Conservation (phyloP, 2,888 invertebrate genomes). For the Rugalucina vietnamica region DNA sequence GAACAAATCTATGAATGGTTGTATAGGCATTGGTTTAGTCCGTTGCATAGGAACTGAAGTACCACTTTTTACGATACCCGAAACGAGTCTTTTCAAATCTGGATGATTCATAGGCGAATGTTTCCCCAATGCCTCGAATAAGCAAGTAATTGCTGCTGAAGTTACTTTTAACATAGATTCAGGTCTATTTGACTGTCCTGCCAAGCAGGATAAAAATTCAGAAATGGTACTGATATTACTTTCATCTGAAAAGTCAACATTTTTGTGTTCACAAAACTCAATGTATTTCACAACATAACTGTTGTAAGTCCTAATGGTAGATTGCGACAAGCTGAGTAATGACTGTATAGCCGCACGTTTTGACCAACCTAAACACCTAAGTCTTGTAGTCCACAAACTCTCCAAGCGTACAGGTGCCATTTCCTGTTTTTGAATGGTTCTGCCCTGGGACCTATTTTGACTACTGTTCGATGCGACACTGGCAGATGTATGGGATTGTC, state of each 20-base stretch:
- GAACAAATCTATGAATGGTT: not conserved
- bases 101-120: not conserved
- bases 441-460: not conserved
- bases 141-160: not conserved
- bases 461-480: not conserved
- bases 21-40: not conserved
- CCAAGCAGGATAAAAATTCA: not conserved
- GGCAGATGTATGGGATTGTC: slow-evolving; percentile 3
- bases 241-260: not conserved
- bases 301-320: slow-evolving; percentile 15
- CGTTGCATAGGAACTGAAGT: slow-evolving; percentile 9
- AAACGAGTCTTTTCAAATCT: not conserved
- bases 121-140: not conserved
- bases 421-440: slow-evolving; percentile 13
- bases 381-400: not conserved
- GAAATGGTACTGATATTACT: not conserved
- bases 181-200: not conserved
- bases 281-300: slow-evolving; percentile 11
- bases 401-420: slow-evolving; percentile 17
- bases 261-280: slow-evolving; percentile 3
- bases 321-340: not conserved
- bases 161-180: not conserved
- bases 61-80: slow-evolving; percentile 9
- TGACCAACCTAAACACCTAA: slow-evolving; percentile 11
- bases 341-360: not conserved